phyloP scores from a whole-genome alignment of 2,113 vertebrate species.

The Caloenas nicobarica region DNA sequence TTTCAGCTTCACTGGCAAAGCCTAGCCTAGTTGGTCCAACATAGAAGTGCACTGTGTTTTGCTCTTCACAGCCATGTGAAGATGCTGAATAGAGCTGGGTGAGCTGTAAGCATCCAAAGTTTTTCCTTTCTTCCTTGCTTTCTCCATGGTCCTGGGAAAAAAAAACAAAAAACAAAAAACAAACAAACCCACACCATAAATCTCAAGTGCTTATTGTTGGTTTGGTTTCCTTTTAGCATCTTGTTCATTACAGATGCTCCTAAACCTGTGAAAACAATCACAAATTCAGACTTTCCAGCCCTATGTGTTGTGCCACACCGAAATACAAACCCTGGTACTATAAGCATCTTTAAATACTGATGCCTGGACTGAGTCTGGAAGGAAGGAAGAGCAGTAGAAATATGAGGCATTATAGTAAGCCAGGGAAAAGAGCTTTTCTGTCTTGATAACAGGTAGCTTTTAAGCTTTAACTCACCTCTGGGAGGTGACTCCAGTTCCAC shows the following conservation, averaged over 20 bases:
- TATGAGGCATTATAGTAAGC: neutral
- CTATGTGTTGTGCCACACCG: neutral
- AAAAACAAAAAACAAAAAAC: too few species aligned
- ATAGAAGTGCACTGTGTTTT: slow-evolving; percentile 26
- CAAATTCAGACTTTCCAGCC: neutral
- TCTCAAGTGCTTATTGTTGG: neutral
- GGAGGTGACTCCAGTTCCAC: neutral
- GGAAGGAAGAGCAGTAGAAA: neutral
- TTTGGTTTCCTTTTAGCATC: neutral
- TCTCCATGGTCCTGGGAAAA: neutral
- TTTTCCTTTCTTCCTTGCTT: slow-evolving; percentile 5
- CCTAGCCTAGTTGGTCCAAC: slow-evolving; percentile 18
- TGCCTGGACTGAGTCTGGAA: neutral
- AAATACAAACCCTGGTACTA: neutral
- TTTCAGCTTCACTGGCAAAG: slow-evolving; percentile 55
- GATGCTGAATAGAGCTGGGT: slow-evolving; percentile 4
- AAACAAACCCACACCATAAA: neutral
- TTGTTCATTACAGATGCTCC: neutral
- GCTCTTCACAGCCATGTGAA: slow-evolving; percentile 7
- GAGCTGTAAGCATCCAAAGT: neutral
- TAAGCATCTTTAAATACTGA: neutral
- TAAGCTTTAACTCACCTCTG: neutral
- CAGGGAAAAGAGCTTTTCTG: neutral
- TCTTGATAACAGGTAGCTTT: neutral
- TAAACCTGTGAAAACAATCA: neutral